Conservation (phyloP, 1,140 invertebrate species). For the Notospermus geniculatus region DNA sequence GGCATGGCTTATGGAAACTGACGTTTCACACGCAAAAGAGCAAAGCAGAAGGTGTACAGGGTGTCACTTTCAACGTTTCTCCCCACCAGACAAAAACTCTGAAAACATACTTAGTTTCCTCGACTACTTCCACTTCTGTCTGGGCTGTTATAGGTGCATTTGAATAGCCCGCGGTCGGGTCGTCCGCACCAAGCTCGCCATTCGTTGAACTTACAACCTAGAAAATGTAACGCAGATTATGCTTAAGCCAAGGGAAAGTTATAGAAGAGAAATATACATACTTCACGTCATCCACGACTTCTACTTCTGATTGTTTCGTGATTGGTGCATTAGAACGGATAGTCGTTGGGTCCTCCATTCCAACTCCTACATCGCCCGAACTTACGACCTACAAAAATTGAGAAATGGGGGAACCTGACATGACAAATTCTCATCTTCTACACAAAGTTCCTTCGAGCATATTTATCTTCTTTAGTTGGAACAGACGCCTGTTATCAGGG, state of each 20-base stretch:
- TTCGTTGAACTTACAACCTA: conserved; percentile 97
- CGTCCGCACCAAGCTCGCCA: conserved; percentile 90
- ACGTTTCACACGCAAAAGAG: too few species aligned
- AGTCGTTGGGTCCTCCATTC: conserved; percentile 4
- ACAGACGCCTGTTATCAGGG: too few species aligned
- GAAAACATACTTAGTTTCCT: conserved; percentile 60
- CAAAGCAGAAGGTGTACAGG: too few species aligned
- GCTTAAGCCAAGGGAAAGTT: not conserved
- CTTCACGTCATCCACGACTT: conserved; percentile 10
- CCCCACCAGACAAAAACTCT: too few species aligned
- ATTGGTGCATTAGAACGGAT: conserved; percentile 5
- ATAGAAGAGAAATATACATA: conserved; percentile 12
- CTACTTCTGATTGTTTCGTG: conserved; percentile 6
- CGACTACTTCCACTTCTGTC: conserved; percentile 77
- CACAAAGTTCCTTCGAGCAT: too few species aligned
- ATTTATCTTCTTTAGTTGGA: too few species aligned
- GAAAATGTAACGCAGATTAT: conserved; percentile 35
- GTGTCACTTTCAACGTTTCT: too few species aligned
- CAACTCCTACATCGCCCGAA: conserved; percentile 7
- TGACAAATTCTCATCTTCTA: not conserved
- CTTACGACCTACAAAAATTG: conserved; percentile 4
- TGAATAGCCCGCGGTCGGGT: conserved; percentile 92
- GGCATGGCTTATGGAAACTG: too few species aligned
- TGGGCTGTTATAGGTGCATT: conserved; percentile 89
- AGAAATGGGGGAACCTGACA: conserved; percentile 2